Evolutionary conservation across 2,797 vertebrate genomes (phyloP).

Genomic region (Darevskia mixta): DNA sequence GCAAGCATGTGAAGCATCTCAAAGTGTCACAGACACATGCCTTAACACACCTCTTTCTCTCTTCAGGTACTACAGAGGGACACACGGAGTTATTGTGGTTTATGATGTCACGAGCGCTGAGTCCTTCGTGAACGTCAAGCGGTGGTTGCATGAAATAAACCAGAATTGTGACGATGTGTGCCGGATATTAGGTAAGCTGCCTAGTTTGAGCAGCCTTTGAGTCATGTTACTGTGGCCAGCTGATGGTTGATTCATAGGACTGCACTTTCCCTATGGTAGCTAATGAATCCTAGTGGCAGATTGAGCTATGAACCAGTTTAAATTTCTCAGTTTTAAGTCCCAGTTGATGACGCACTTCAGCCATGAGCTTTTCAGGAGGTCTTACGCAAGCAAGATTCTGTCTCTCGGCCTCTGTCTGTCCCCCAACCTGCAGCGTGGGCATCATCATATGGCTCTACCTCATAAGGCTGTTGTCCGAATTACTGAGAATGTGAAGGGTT

Average conservation of each 20-base stretch:
- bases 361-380: neutral
- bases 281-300: no score
- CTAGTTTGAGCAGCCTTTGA: neutral
- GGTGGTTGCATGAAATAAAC: slow-evolving; percentile 99
- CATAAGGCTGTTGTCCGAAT: neutral
- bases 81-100: slow-evolving; percentile 98
- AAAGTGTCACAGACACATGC: no score
- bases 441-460: neutral
- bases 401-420: neutral
- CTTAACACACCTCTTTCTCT: slow-evolving; percentile 5
- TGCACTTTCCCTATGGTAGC: neutral
- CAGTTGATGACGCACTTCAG: neutral
- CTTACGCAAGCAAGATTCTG: neutral
- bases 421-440: neutral
- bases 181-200: slow-evolving; percentile 93
- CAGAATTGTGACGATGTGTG: slow-evolving; percentile 99
- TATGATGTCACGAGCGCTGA: slow-evolving; percentile 98
- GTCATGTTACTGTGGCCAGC: neutral
- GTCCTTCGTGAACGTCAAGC: slow-evolving; percentile 99
- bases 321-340: neutral
- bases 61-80: slow-evolving; percentile 95
- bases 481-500: neutral
- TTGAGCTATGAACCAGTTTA: neutral
- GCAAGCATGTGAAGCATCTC: neutral
- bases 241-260: neutral